Percentiles rank a stretch among this genome's conserved stretches.
These are phyloP conservation scores for Megalops atlanticus DNA, from an alignment of 2,113 vertebrate species.

Conservation along the genomic window DNA sequence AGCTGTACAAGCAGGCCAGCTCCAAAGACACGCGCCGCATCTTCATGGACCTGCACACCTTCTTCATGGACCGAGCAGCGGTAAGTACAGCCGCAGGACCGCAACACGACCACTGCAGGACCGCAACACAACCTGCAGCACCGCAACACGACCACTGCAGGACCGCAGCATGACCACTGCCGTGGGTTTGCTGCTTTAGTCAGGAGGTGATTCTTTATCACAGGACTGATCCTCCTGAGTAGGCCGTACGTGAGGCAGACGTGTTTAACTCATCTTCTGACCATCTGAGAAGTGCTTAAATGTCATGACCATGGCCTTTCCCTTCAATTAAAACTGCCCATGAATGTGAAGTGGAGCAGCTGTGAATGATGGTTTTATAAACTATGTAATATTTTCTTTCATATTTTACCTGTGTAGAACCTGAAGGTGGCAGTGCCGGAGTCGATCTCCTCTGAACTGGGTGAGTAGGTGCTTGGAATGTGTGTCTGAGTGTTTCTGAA, in stretches of 20 bases:
- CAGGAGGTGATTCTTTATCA: no score
- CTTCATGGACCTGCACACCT: conserved; percentile 88
- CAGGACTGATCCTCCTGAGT: no score
- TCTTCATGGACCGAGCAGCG: conserved; percentile 88
- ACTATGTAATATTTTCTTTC: no score
- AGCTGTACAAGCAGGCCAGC: conserved; percentile 91
- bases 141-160: not conserved
- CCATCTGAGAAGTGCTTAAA: not conserved
- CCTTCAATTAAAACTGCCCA: no score
- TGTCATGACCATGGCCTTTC: no score
- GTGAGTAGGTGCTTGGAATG: conserved; percentile 61
- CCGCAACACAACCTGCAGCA: not conserved
- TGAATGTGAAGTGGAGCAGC: no score
- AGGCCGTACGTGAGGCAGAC: no score
- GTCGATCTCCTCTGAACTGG: conserved; percentile 81
- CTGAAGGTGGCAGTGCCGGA: conserved; percentile 91
- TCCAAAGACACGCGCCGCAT: conserved; percentile 91
- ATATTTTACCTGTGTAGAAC: conserved; percentile 69
- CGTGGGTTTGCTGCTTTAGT: no score
- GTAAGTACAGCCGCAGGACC: conserved; percentile 65
- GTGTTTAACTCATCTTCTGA: no score
- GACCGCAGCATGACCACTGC: no score
- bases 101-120: not conserved
- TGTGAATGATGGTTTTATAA: no score
- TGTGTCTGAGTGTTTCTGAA: not conserved